Evolutionary conservation across 1,140 invertebrate species (phyloP).

Genomic region (Pseudomyrmex cubaensis): DNA sequence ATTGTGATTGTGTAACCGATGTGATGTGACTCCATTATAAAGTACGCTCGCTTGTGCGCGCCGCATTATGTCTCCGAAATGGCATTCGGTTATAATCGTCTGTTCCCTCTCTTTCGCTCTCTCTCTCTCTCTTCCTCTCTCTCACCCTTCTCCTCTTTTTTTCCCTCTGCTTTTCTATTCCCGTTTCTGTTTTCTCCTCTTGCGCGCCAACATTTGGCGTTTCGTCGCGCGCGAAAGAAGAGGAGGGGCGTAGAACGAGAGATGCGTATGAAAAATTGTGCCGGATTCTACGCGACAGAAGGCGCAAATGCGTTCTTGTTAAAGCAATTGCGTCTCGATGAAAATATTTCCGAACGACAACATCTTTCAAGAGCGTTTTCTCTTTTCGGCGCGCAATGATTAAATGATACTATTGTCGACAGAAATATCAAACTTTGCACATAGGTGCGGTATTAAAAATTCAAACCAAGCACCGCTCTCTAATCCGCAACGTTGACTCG

Average conservation of each 20-base stretch:
- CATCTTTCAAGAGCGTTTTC: slow-evolving; percentile 4
- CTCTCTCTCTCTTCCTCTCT: slow-evolving; percentile 21
- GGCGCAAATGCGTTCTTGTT: slow-evolving; percentile 42
- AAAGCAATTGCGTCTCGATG: slow-evolving; percentile 11
- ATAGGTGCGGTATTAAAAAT: not conserved
- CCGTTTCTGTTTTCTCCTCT: slow-evolving; percentile 32
- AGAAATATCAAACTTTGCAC: not conserved
- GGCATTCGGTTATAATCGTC: slow-evolving; percentile 67
- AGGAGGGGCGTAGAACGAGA: not conserved
- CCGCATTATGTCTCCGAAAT: slow-evolving; percentile 75
- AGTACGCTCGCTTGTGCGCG: slow-evolving; percentile 67
- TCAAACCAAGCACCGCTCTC: not conserved
- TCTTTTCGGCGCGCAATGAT: not conserved
- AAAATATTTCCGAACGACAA: slow-evolving; percentile 27
- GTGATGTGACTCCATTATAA: slow-evolving; percentile 84
- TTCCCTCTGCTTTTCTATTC: slow-evolving; percentile 24
- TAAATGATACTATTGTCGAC: not conserved
- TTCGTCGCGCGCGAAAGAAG: slow-evolving; percentile 47
- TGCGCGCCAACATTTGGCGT: slow-evolving; percentile 71
- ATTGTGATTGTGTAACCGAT: slow-evolving; percentile 85
- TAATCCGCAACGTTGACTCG: slow-evolving; percentile 12
- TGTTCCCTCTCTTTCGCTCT: slow-evolving; percentile 48
- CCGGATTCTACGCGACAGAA: slow-evolving; percentile 11
- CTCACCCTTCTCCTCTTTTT: slow-evolving; percentile 31
- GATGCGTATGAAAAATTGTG: slow-evolving; percentile 24